phyloP scores from a whole-genome alignment of 37 sponge, comb jelly and placozoan species.

The Halichondria panicea region DNA sequence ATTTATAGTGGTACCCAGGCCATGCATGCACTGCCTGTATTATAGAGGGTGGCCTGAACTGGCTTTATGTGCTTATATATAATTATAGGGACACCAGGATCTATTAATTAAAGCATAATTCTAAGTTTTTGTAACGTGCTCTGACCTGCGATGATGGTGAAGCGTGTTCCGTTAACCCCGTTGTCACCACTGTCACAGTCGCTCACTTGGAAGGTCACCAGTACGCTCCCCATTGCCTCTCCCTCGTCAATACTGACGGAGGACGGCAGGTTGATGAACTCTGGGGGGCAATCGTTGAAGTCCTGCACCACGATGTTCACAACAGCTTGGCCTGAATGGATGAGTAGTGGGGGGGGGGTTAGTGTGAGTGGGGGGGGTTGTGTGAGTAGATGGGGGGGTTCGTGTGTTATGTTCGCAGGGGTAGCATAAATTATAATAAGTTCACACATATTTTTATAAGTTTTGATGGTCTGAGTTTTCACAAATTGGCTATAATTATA shows the following conservation, averaged over 20 bases:
- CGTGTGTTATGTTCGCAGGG: no score
- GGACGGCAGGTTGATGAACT: constrained; percentile 11
- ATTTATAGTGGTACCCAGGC: no score
- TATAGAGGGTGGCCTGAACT: no score
- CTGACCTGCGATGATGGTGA: constrained; percentile 38
- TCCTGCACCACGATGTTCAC: constrained; percentile 35
- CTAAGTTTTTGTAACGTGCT: not conserved
- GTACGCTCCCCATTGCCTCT: constrained; percentile 8
- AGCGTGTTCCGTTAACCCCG: constrained; percentile 20
- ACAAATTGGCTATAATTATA: not conserved
- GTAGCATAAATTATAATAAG: no score
- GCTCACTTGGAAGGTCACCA: constrained; percentile 4
- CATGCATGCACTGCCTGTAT: no score
- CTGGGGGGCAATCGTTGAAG: constrained; percentile 60
- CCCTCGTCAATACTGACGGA: constrained; percentile 16
- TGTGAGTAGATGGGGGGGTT: not conserved
- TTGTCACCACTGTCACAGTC: constrained; percentile 59
- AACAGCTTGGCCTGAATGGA: not conserved
- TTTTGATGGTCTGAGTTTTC: no score
- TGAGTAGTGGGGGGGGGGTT: not conserved
- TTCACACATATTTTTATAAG: no score
- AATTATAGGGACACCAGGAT: no score
- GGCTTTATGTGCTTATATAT: no score
- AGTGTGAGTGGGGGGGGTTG: not conserved
- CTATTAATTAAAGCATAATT: not conserved